Conservation (phyloP, 2,888 invertebrate genomes). For the Nebria salina region DNA sequence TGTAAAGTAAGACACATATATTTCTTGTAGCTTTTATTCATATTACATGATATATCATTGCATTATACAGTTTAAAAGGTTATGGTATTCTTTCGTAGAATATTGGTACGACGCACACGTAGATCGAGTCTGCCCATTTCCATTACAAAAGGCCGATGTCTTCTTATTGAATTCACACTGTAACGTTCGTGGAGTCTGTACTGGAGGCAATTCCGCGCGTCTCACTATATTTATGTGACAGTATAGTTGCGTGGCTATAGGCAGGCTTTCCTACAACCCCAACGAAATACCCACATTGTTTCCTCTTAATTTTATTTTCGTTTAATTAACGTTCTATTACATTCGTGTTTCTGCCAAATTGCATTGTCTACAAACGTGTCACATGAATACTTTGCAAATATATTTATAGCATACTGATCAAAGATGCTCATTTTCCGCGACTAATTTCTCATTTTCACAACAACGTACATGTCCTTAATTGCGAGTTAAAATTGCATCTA, state of each 20-base stretch:
- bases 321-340: not conserved
- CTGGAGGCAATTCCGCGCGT: not conserved
- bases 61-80: not conserved
- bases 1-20: not conserved
- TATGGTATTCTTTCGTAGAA: not conserved
- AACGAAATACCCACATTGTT: not conserved
- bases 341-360: not conserved
- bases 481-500: too few species aligned
- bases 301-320: not conserved
- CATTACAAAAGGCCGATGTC: not conserved
- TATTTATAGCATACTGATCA: not conserved
- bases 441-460: too few species aligned
- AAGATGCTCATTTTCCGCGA: not conserved
- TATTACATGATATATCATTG: not conserved
- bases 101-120: not conserved
- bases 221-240: slow-evolving; percentile 1
- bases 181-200: not conserved
- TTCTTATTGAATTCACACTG: not conserved
- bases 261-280: not conserved
- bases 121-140: not conserved
- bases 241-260: not conserved
- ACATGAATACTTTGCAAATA: not conserved
- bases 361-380: not conserved
- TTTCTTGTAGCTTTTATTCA: not conserved
- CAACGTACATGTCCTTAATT: too few species aligned